Evolutionary conservation across 2,113 vertebrate genomes (phyloP).

Genomic region (Syngnathus typhle): DNA sequence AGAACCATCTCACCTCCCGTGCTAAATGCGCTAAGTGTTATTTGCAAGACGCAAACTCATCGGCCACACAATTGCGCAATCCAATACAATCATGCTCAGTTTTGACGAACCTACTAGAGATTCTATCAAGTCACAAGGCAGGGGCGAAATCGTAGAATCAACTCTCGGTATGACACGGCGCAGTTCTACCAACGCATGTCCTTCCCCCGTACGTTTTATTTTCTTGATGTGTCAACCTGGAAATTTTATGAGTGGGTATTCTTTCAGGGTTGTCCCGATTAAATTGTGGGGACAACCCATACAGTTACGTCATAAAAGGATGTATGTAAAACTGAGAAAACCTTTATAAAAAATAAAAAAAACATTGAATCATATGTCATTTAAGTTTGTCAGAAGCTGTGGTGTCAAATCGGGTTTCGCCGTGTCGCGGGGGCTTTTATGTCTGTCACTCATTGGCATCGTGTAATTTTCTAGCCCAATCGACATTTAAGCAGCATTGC

Average conservation of each 20-base stretch:
- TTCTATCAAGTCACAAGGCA: background rate
- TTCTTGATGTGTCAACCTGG: background rate
- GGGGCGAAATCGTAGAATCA: background rate
- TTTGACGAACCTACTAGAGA: background rate
- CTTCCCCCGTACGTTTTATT: background rate
- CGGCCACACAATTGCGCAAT: background rate
- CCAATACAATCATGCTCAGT: background rate
- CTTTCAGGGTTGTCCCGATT: constrained; percentile 1
- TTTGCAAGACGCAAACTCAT: background rate
- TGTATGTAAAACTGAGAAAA: background rate
- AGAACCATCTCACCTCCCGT: constrained; percentile 35
- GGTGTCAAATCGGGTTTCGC: background rate
- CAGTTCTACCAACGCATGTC: background rate
- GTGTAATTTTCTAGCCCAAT: too few relatives aligned
- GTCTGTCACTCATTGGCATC: too few relatives aligned
- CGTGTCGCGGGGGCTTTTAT: background rate
- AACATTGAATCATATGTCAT: background rate
- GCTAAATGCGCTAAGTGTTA: background rate
- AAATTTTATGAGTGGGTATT: background rate
- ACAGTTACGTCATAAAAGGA: background rate
- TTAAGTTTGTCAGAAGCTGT: background rate
- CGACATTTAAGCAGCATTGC: too few relatives aligned
- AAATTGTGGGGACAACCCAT: background rate
- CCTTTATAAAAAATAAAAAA: background rate
- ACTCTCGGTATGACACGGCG: background rate